Evolutionary conservation across 1,140 invertebrate genomes (phyloP).

Genomic region (Schlechtendalia chinensis): DNA sequence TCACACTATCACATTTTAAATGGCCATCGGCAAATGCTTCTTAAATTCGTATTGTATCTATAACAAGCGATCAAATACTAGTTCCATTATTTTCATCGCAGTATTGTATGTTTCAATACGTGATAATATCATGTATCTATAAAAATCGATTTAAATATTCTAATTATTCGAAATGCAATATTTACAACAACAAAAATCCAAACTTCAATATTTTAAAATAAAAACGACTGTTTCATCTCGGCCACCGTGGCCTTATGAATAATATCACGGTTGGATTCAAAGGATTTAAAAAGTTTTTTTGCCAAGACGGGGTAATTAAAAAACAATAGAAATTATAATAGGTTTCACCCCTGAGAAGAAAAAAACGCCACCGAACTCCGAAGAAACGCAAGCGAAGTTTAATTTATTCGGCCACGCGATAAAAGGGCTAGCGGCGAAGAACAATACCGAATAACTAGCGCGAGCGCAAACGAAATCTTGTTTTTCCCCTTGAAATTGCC

Average conservation of each 20-base stretch:
- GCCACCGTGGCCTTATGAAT: neutral
- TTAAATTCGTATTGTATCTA: too few relatives aligned
- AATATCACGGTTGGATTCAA: conserved; percentile 19
- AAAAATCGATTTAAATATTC: neutral
- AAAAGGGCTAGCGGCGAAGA: conserved; percentile 5
- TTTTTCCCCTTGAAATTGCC: conserved; percentile 33
- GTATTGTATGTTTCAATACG: too few relatives aligned
- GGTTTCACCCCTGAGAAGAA: conserved; percentile 10
- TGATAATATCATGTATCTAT: neutral
- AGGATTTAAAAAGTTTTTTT: conserved; percentile 37
- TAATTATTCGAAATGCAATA: neutral
- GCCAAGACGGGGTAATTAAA: conserved; percentile 36
- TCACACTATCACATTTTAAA: too few relatives aligned
- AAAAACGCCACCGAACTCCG: conserved; percentile 5
- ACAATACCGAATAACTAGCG: conserved; percentile 37
- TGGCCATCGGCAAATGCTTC: too few relatives aligned
- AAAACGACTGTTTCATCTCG: too few relatives aligned
- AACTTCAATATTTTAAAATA: neutral
- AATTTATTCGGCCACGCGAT: conserved; percentile 34
- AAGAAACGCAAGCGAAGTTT: conserved; percentile 2
- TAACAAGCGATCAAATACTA: too few relatives aligned
- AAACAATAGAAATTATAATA: conserved; percentile 38
- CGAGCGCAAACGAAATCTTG: conserved; percentile 3
- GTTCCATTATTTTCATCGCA: too few relatives aligned
- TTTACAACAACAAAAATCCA: too few relatives aligned